A percentile compares a stretch with the other conserved stretches of the same genome.
Evolutionary conservation across 1,140 invertebrate genomes (phyloP).

Genomic region (Penaeus japonicus): DNA sequence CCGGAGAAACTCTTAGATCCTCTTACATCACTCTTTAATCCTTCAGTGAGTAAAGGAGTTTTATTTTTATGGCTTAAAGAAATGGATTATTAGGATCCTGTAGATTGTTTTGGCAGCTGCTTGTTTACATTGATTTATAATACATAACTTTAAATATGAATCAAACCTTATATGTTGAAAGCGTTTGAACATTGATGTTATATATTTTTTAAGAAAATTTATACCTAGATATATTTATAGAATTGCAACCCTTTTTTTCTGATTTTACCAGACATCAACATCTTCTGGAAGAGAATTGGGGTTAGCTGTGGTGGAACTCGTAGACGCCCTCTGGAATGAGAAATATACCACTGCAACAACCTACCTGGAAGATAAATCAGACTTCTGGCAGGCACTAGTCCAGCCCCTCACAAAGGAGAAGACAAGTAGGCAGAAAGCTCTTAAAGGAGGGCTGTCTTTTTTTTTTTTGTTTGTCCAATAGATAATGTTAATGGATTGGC

Average conservation of each 20-base stretch:
- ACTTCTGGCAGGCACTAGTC: slow-evolving; percentile 21
- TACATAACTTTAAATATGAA: no score
- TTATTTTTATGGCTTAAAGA: background rate
- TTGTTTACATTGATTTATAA: background rate
- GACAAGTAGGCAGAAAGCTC: background rate
- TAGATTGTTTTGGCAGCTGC: background rate
- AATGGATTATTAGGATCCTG: background rate
- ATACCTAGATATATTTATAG: background rate
- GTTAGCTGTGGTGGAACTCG: slow-evolving; percentile 35
- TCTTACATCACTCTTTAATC: slow-evolving; percentile 21
- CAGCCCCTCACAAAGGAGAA: slow-evolving; percentile 22
- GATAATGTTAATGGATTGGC: background rate
- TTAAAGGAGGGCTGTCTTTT: no score
- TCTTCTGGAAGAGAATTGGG: background rate
- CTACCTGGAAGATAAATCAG: slow-evolving; percentile 22
- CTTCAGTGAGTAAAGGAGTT: background rate
- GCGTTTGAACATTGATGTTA: no score
- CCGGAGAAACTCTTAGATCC: slow-evolving; percentile 44
- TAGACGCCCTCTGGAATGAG: slow-evolving; percentile 45
- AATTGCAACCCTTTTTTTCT: background rate
- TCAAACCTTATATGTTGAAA: no score
- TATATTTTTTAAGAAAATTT: no score
- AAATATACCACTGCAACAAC: slow-evolving; percentile 41
- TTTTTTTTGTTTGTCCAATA: background rate
- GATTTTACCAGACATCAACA: background rate